phyloP scores from a whole-genome alignment of 2,113 vertebrate genomes.

The Equus quagga region DNA sequence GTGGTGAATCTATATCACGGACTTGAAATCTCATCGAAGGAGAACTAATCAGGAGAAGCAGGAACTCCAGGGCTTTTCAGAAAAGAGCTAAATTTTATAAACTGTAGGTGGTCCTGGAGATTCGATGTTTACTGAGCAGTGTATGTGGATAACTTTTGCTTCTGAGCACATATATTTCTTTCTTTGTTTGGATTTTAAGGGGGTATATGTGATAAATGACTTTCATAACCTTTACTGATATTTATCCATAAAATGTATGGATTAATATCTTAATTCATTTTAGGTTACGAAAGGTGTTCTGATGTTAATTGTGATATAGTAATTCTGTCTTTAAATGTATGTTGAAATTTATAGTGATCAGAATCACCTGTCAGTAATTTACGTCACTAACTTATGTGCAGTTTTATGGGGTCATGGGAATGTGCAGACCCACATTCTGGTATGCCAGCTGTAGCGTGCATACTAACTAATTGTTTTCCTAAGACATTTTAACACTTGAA shows the following conservation, averaged over 20 bases:
- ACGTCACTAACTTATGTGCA: not conserved
- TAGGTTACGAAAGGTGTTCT: not conserved
- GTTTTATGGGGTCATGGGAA: not conserved
- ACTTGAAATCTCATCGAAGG: not conserved
- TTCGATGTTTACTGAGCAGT: not conserved
- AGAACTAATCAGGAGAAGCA: not conserved
- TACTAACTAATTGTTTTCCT: slow-evolving; percentile 53
- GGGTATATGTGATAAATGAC: not conserved
- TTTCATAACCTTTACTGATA: slow-evolving; percentile 32
- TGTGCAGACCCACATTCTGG: not conserved
- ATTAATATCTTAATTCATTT: not conserved
- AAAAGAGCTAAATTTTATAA: not conserved
- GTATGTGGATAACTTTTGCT: not conserved
- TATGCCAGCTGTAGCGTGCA: not conserved
- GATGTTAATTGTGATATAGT: not conserved
- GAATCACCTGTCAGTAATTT: slow-evolving; percentile 6
- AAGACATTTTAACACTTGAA: slow-evolving; percentile 42
- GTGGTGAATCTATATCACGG: not conserved
- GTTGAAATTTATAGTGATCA: slow-evolving; percentile 21
- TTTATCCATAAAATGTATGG: not conserved
- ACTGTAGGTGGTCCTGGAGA: not conserved
- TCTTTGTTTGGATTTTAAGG: not conserved
- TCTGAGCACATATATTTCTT: not conserved
- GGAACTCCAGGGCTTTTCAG: not conserved
- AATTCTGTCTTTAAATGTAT: slow-evolving; percentile 40